Evolutionary conservation across 2,888 invertebrate genomes (phyloP), one percentile per base, ranked within the genome.

Genomic region (Dryobota labecula): DNA sequence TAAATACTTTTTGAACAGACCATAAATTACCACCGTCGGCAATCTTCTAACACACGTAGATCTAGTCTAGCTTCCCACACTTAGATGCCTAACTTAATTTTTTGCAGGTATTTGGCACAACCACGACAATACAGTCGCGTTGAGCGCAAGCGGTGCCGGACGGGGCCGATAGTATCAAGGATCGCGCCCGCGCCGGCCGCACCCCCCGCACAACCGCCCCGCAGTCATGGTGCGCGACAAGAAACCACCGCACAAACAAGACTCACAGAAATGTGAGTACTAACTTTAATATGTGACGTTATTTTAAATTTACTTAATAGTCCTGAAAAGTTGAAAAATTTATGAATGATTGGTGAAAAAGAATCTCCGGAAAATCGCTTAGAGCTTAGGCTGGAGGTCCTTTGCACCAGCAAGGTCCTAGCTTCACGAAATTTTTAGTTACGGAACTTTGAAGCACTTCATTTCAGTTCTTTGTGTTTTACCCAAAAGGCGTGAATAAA

Each of bases 221-320:
- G 89, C 90, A 89, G 90, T 90, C 78, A 96, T 96, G 96, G 96
- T 93, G 87, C 96, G 96, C 85, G 95, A 96, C 88, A 96, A 95
- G 93, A 95, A 95, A 87, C 92, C 92, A 72, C 94, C 95, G 66
- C 93, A 93, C 78, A 96, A 95, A 90, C 92, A 94, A 86, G 96
- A 96, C 89, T 95, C 95, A 69, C 95, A 95, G 88, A 95, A 94
- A 94, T 95, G 95, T 96, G 88, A 93, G 95, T 94, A 79, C 58
- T 68, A 65, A 36, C 13, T 62, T 24, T 64, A n/a, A 54, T 38
- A 20, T 73, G 18, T 71, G 27, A 30, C 27, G 27, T 49, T 33
- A 53, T 18, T 51, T 51, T 51, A 49, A 49, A 47, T n/a, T n/a
- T 33, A 36, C 2, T 11, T 62, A 8, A 30, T 9, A 45, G 9